phyloP scores from a whole-genome alignment of 2,797 vertebrate genomes.

The Poeciliopsis gracilis region DNA sequence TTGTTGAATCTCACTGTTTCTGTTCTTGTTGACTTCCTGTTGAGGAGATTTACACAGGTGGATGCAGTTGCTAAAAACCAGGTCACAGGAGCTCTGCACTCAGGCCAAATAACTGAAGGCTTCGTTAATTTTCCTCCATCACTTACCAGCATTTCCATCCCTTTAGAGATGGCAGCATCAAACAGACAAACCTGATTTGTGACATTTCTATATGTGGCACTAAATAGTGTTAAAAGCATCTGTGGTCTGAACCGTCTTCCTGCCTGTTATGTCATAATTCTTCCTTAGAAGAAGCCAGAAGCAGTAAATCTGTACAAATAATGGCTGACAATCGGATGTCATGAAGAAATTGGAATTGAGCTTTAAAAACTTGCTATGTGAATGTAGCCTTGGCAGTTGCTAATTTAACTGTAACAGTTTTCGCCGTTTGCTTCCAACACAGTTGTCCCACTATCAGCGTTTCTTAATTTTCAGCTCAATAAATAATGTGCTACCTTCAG shows the following conservation, averaged over 20 bases:
- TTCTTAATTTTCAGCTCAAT: background rate
- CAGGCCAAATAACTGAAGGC: no score
- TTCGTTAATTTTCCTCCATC: no score
- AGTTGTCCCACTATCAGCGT: background rate
- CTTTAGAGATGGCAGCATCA: no score
- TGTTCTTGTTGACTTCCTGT: no score
- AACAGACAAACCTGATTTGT: background rate
- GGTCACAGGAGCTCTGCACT: no score
- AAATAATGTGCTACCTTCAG: background rate
- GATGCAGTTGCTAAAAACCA: no score
- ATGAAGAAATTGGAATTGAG: no score
- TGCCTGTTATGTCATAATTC: background rate
- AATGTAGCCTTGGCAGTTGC: background rate
- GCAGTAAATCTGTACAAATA: background rate
- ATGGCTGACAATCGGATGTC: background rate
- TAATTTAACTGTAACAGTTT: background rate
- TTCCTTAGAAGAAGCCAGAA: background rate
- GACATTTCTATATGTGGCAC: background rate
- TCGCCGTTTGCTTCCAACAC: background rate
- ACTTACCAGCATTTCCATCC: no score
- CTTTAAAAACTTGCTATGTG: no score
- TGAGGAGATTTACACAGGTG: no score
- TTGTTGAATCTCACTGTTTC: no score
- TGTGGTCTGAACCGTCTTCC: background rate
- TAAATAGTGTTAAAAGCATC: background rate